These are phyloP conservation scores for Acromyrmex echinatior DNA, from an alignment of 1,140 invertebrate genomes.

Conservation along the genomic window DNA sequence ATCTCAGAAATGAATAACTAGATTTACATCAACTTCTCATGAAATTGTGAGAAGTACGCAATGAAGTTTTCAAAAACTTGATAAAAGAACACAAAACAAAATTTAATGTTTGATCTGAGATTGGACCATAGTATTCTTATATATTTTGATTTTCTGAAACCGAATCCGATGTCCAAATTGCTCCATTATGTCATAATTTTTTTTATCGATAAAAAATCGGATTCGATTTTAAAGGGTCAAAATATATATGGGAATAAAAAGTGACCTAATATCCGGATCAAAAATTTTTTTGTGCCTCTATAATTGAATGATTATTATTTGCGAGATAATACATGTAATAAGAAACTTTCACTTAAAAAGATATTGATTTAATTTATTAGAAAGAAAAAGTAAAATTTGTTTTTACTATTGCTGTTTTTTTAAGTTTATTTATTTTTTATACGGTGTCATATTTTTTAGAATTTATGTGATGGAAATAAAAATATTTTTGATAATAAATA, in stretches of 20 bases:
- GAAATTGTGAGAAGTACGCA: neutral
- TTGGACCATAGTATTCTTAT: neutral
- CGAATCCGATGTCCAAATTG: too few relatives aligned
- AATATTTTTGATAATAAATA: too few relatives aligned
- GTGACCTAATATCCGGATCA: too few relatives aligned
- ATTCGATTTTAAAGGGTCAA: too few relatives aligned
- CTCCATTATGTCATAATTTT: too few relatives aligned
- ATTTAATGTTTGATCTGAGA: too few relatives aligned
- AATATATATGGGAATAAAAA: too few relatives aligned
- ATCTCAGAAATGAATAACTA: neutral
- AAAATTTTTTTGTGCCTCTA: too few relatives aligned
- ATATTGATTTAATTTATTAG: neutral
- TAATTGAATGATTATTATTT: neutral
- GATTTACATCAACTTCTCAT: neutral
- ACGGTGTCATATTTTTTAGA: slow-evolving; percentile 8
- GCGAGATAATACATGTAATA: neutral
- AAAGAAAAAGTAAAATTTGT: neutral
- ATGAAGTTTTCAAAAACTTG: neutral
- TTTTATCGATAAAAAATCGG: too few relatives aligned
- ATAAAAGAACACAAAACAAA: too few relatives aligned
- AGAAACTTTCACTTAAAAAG: neutral
- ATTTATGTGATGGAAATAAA: too few relatives aligned
- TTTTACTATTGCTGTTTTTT: neutral
- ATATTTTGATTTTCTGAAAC: too few relatives aligned
- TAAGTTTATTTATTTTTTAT: neutral